These are phyloP conservation scores for Ancistrus triradiatus DNA, from an alignment of 2,113 vertebrate species.

Conservation along the genomic window DNA sequence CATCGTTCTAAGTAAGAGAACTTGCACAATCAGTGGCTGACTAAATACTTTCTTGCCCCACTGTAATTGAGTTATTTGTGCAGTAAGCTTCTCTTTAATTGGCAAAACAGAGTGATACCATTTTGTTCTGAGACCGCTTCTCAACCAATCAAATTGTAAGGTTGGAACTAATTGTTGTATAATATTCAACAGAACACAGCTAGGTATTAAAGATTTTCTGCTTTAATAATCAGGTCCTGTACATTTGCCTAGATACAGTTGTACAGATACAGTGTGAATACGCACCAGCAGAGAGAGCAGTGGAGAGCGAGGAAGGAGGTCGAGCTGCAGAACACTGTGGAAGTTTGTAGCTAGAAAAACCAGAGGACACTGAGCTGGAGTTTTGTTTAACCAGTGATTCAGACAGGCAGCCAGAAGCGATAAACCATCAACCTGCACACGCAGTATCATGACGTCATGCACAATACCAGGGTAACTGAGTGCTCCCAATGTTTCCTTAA, in stretches of 20 bases:
- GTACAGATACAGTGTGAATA: neutral
- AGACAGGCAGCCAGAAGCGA: slow-evolving; percentile 86
- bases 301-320: slow-evolving; percentile 77
- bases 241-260: too few species aligned
- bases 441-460: neutral
- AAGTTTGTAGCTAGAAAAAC: slow-evolving; percentile 91
- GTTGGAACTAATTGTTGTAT: too few species aligned
- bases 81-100: too few species aligned
- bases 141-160: too few species aligned
- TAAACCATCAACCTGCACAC: slow-evolving; percentile 80
- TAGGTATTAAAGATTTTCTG: too few species aligned
- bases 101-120: too few species aligned
- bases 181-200: too few species aligned
- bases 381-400: slow-evolving; percentile 78
- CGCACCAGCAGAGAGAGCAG: slow-evolving; percentile 80
- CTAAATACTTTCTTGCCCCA: too few species aligned
- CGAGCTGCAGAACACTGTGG: slow-evolving; percentile 84
- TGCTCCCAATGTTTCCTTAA: neutral
- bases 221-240: neutral
- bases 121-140: too few species aligned
- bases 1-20: too few species aligned
- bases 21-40: too few species aligned
- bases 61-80: too few species aligned
- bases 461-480: neutral
- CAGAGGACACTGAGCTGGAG: slow-evolving; percentile 74